Evolutionary conservation across 2,888 invertebrate species (phyloP).

Genomic region (Drosophila dives): DNA sequence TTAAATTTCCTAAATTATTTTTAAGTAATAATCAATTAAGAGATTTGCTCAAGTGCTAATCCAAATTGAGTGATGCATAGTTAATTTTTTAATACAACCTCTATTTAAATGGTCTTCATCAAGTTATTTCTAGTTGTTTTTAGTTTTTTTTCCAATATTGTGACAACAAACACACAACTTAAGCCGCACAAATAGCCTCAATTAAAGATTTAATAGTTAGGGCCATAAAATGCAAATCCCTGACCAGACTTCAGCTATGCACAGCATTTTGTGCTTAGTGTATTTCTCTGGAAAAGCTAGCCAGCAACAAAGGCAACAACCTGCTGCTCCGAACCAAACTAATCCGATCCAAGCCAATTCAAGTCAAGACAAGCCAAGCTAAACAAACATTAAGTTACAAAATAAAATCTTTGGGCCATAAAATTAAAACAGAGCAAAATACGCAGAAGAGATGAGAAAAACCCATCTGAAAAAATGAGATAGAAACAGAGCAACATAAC

Average conservation of each 20-base stretch:
- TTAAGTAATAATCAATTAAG: slow-evolving; percentile 22
- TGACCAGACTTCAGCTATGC: slow-evolving; percentile 8
- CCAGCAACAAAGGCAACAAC: slow-evolving; percentile 44
- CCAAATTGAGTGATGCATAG: slow-evolving; percentile 21
- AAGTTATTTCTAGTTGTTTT: slow-evolving; percentile 4
- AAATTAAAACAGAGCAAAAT: slow-evolving; percentile 71
- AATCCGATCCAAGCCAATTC: slow-evolving; percentile 36
- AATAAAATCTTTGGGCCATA: slow-evolving; percentile 78
- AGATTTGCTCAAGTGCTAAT: slow-evolving; percentile 32
- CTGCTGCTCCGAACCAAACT: slow-evolving; percentile 58
- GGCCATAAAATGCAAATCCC: slow-evolving; percentile 65
- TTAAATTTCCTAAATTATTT: slow-evolving; percentile 14
- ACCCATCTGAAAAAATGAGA: background rate
- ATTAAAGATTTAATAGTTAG: slow-evolving; percentile 36
- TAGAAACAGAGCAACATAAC: slow-evolving; percentile 3
- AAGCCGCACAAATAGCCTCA: slow-evolving; percentile 49
- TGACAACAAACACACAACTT: slow-evolving; percentile 39
- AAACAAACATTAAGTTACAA: slow-evolving; percentile 79
- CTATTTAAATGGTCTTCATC: background rate
- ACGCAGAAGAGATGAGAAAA: slow-evolving; percentile 55
- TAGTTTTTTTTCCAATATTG: slow-evolving; percentile 36
- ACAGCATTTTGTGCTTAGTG: slow-evolving; percentile 31
- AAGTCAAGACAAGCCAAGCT: slow-evolving; percentile 48
- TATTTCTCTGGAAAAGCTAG: slow-evolving; percentile 52
- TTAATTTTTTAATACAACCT: background rate